Percentiles rank a stretch among this genome's conserved stretches.
Evolutionary conservation across 2,797 vertebrate genomes (phyloP).

Genomic region (Myotis planiceps): DNA sequence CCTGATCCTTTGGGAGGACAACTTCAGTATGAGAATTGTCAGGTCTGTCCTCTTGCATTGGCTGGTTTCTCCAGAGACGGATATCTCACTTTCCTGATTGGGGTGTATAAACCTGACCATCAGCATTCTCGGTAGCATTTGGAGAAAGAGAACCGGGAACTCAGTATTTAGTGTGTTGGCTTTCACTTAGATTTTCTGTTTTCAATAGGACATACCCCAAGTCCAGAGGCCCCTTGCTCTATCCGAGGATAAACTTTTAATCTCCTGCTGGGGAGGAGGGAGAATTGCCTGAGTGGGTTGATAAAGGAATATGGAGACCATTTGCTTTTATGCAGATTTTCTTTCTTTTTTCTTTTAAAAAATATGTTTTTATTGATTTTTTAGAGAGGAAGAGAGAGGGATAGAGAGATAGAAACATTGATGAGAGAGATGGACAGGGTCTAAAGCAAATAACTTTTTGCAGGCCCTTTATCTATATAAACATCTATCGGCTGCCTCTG

Average conservation of each 20-base stretch:
- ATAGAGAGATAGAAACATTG: no score
- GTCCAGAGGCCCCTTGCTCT: neutral
- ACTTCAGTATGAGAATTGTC: neutral
- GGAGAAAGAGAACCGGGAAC: neutral
- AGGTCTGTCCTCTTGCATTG: neutral
- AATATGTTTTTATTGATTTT: no score
- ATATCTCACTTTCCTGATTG: neutral
- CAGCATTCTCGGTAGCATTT: neutral
- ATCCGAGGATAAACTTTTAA: neutral
- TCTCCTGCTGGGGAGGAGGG: neutral
- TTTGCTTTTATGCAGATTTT: slow-evolving; percentile 3
- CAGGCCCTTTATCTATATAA: no score
- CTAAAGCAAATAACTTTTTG: no score
- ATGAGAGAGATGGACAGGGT: no score
- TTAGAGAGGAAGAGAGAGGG: no score
- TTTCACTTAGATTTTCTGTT: slow-evolving; percentile 8
- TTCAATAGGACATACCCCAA: neutral
- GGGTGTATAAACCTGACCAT: neutral
- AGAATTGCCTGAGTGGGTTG: neutral
- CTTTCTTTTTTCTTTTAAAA: no score
- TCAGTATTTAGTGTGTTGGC: neutral
- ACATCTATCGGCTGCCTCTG: no score
- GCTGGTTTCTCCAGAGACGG: neutral
- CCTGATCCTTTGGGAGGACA: neutral
- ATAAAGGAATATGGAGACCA: neutral